Percentiles rank a stretch among this genome's conserved stretches.
Conservation (phyloP, 1,140 invertebrate species). For the Trachymyrmex cornetzi region DNA sequence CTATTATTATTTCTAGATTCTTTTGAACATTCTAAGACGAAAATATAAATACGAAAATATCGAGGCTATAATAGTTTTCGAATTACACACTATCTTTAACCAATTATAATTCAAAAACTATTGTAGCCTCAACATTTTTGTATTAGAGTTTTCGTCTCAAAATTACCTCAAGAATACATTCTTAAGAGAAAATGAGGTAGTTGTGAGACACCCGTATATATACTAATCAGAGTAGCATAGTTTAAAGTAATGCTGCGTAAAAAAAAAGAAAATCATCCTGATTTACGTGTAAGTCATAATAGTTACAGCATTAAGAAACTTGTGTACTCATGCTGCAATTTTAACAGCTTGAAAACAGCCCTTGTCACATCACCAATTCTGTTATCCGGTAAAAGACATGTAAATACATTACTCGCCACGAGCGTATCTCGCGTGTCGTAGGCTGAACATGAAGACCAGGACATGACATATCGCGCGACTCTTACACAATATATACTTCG, state of each 20-base stretch:
- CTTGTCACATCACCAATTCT: conserved; percentile 15
- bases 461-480: conserved; percentile 43
- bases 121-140: too few relatives aligned
- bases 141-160: too few relatives aligned
- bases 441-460: conserved; percentile 34
- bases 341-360: background rate
- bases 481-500: conserved; percentile 35
- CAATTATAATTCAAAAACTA: too few relatives aligned
- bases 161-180: too few relatives aligned
- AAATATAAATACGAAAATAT: too few relatives aligned
- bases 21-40: too few relatives aligned
- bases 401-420: conserved; percentile 33
- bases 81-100: too few relatives aligned
- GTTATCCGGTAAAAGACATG: conserved; percentile 33
- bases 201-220: too few relatives aligned
- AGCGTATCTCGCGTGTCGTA: conserved; percentile 43
- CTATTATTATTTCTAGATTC: too few relatives aligned
- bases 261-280: background rate
- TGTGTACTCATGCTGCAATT: background rate
- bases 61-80: too few relatives aligned
- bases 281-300: background rate
- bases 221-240: background rate
- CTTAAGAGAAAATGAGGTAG: too few relatives aligned
- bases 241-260: background rate
- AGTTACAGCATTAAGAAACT: background rate